Conservation (phyloP, 2,797 vertebrate species). For the Ceyx erithaca region DNA sequence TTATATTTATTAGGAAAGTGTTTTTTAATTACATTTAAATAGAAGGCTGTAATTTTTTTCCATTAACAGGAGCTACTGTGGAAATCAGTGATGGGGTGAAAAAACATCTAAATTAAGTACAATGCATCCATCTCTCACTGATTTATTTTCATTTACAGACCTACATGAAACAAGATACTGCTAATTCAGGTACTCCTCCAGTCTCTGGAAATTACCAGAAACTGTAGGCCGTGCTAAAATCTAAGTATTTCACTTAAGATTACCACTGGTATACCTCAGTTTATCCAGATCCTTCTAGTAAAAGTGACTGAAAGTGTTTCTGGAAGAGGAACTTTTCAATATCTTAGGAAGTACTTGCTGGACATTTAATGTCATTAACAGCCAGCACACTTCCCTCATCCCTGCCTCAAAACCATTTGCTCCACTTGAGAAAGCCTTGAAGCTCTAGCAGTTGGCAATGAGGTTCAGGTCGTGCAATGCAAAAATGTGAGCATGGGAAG, state of each 20-base stretch:
- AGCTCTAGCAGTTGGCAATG: not conserved
- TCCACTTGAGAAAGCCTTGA: not conserved
- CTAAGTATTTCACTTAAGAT: not conserved
- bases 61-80: no score
- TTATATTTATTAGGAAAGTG: no score
- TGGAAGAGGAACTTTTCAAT: not conserved
- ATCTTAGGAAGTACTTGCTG: not conserved
- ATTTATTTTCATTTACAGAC: no score
- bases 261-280: not conserved
- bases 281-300: not conserved
- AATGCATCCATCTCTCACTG: no score
- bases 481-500: not conserved
- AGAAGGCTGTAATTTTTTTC: no score
- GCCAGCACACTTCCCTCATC: not conserved
- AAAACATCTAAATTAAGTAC: no score
- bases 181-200: no score
- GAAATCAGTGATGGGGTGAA: no score
- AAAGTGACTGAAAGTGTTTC: not conserved
- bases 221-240: not conserved
- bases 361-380: not conserved
- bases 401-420: not conserved
- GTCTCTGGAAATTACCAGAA: no score
- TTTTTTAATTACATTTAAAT: no score
- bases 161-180: no score
- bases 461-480: not conserved